Evolutionary conservation across 1,140 invertebrate genomes (phyloP), one percentile per base, ranked within the genome.

Genomic region (Aphelinus atriplicis): DNA sequence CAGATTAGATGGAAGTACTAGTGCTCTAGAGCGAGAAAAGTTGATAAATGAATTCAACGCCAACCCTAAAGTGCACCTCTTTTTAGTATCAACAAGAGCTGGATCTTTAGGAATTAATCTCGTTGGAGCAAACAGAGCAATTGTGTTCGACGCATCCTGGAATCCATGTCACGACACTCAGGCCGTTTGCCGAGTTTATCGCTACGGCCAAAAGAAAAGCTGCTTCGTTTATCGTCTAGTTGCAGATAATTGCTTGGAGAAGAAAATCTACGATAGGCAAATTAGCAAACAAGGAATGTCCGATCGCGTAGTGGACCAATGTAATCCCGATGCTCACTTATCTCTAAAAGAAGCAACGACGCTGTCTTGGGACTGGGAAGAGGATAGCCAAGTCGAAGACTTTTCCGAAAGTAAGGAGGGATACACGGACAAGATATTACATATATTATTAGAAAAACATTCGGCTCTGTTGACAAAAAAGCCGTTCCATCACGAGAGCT

Each of bases 81-180:
- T 99, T 86, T 90, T 99, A 58, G 96, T 99, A n/a, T 99, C 97
- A 1, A 99, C 97, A 0, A 91, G 96, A 83, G 98, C 98, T 68
- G 98, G 98, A 10, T 98, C 96, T 45, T 88, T 99, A 10, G 98
- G 98, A 3, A 98, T 99, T 64, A 99, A 99, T 90, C 90, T 99
- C 43, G 95, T 97, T 61, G 98, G 97, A 45, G 98, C 98, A 0
- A 99, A 98, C 89, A 89, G 98, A 64, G 98, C 99, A 0, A 94
- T 99, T 45, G 97, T 99, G 50, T 95, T 99, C 81, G 98, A 99
- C 89, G 97, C 97, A 55, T 98, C 96, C 3, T 99, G 98, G 97
- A 99, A 99, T 89, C 98, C 98, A n/a, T 99, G 98, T 83, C 97
- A 99, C 85, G 98, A 99, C 84, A 98, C 97, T 1, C 98, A 99